Conservation (phyloP, 92 coral and sea anemone genomes). For the Porites evermanni region DNA sequence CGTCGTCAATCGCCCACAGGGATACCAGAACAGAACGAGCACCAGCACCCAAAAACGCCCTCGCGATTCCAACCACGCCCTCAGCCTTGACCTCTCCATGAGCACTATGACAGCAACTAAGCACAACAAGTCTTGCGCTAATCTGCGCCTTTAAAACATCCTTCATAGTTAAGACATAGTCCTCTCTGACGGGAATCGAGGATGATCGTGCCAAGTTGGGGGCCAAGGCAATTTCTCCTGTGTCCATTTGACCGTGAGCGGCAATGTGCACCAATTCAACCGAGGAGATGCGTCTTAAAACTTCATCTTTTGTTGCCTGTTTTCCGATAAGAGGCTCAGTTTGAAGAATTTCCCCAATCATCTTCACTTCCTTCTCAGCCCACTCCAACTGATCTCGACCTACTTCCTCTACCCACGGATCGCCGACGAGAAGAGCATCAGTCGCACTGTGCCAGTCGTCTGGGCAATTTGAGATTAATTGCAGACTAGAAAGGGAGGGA, state of each 20-base stretch:
- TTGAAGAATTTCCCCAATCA: neutral
- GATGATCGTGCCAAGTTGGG: neutral
- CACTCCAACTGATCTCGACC: neutral
- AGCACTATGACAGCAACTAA: neutral
- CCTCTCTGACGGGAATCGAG: neutral
- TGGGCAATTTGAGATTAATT: neutral
- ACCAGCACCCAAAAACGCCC: neutral
- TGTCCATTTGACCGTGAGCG: neutral
- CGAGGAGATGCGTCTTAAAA: neutral
- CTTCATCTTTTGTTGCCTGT: neutral
- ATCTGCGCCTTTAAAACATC: neutral
- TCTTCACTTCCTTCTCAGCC: neutral
- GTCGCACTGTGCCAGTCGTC: neutral
- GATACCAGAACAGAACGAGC: neutral
- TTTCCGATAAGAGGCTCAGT: neutral
- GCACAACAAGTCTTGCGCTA: neutral
- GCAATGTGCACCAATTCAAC: neutral
- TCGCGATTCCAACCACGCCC: neutral
- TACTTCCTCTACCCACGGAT: neutral
- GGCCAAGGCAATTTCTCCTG: neutral
- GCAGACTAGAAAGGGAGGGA: neutral
- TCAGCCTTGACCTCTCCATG: neutral
- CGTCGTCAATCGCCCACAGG: neutral
- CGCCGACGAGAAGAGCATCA: neutral
- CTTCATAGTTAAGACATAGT: neutral